A percentile compares a stretch with the other conserved stretches of the same genome.
phyloP scores from a whole-genome alignment of 1,140 invertebrate species.

The Contarinia nasturtii region DNA sequence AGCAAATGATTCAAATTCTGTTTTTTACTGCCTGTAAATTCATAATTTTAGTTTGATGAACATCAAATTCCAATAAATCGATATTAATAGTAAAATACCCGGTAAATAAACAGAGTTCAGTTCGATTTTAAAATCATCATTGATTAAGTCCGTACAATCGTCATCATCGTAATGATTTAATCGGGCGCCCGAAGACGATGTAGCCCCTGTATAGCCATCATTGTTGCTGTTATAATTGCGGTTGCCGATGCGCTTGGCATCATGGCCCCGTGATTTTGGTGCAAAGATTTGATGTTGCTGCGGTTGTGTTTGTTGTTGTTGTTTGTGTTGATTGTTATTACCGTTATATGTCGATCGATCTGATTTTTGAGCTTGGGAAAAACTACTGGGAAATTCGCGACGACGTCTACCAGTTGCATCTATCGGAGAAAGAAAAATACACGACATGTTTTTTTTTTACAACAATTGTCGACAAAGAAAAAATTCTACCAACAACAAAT shows the following conservation, averaged over 20 bases:
- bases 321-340: conserved; percentile 3
- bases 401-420: conserved; percentile 10
- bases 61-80: too few species aligned
- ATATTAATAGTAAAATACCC: too few species aligned
- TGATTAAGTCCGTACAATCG: background rate
- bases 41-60: too few species aligned
- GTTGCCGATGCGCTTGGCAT: conserved; percentile 18
- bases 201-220: conserved; percentile 3
- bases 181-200: conserved; percentile 10
- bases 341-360: conserved; percentile 14
- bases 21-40: conserved; percentile 83
- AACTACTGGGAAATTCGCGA: conserved; percentile 10
- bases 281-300: conserved; percentile 13
- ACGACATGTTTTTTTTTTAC: too few species aligned
- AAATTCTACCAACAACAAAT: too few species aligned
- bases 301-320: conserved; percentile 5
- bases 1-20: conserved; percentile 82
- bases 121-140: conserved; percentile 37
- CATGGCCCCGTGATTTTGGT: conserved; percentile 9
- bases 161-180: conserved; percentile 7
- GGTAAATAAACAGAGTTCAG: conserved; percentile 57
- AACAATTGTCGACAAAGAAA: too few species aligned
- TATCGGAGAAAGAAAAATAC: conserved; percentile 11
- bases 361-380: conserved; percentile 11
- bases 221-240: conserved; percentile 8